These are phyloP conservation scores for Zosterops borbonicus DNA, from an alignment of 2,113 vertebrate genomes.

Conservation along the genomic window DNA sequence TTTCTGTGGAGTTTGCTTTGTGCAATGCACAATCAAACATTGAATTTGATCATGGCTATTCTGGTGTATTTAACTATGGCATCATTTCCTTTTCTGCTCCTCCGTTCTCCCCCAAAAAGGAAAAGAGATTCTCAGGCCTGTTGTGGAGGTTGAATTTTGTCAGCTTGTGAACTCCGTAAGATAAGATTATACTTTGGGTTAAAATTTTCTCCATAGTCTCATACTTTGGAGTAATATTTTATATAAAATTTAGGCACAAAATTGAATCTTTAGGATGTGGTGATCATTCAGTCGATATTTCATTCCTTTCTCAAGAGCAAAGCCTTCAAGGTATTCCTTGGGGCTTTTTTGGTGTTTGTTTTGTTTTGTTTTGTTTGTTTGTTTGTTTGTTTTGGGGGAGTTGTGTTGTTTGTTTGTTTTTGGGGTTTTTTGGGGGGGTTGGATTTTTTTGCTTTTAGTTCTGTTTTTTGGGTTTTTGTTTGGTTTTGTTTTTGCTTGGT, in stretches of 20 bases:
- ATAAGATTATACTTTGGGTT: background rate
- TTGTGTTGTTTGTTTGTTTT: background rate
- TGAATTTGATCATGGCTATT: background rate
- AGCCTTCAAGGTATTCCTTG: background rate
- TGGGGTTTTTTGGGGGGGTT: too few species aligned
- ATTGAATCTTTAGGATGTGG: background rate
- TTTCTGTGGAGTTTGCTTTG: background rate
- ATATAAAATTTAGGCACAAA: background rate
- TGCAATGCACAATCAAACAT: background rate
- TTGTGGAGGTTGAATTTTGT: background rate
- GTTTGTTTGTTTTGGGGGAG: too few species aligned
- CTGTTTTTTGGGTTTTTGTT: background rate
- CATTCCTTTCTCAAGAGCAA: background rate
- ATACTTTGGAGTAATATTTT: background rate
- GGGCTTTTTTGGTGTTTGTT: background rate
- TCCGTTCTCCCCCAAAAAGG: background rate
- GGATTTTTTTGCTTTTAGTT: too few species aligned
- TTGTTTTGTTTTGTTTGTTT: background rate
- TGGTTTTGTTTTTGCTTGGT: background rate
- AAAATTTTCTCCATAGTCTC: background rate
- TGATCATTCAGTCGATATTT: background rate
- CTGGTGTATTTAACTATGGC: background rate
- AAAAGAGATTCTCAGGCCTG: background rate
- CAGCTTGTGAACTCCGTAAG: background rate
- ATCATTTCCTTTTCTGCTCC: background rate